Conservation (phyloP, 2,888 invertebrate genomes). For the Pollenia amentaria region DNA sequence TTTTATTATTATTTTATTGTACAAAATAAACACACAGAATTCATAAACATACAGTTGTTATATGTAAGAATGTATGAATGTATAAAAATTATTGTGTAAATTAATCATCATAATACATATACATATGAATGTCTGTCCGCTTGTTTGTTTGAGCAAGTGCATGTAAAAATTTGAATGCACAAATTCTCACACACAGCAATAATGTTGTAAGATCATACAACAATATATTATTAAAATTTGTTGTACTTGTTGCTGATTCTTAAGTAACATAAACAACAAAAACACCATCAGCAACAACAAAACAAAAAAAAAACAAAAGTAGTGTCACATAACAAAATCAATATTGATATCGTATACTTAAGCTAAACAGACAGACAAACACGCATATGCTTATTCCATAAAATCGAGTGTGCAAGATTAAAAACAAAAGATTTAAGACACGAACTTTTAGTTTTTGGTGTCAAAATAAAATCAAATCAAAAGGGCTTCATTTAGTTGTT, state of each 20-base stretch:
- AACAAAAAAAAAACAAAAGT: constrained; percentile 16
- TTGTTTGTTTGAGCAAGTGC: background rate
- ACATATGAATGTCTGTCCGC: background rate
- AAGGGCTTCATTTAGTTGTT: constrained; percentile 45
- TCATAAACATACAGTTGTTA: constrained; percentile 7
- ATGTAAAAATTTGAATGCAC: constrained; percentile 41
- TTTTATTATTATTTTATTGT: constrained; percentile 10
- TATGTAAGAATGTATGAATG: background rate
- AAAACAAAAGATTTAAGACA: constrained; percentile 67
- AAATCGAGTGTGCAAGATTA: constrained; percentile 48
- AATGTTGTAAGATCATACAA: constrained; percentile 45
- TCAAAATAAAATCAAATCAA: constrained; percentile 23
- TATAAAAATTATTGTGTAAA: constrained; percentile 58
- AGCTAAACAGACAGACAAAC: constrained; percentile 8
- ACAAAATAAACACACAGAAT: background rate
- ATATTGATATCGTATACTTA: constrained; percentile 52
- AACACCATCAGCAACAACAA: constrained; percentile 5
- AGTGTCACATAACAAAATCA: constrained; percentile 68
- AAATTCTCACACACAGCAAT: constrained; percentile 53
- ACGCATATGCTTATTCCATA: constrained; percentile 15
- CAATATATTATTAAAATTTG: constrained; percentile 43
- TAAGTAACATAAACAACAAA: constrained; percentile 61
- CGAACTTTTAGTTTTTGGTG: constrained; percentile 45
- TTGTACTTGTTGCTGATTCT: constrained; percentile 63
- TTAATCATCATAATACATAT: constrained; percentile 44